A percentile compares a stretch with the other conserved stretches of the same genome.
phyloP scores from a whole-genome alignment of 2,888 invertebrate species.

The Eretmocerus hayati region DNA sequence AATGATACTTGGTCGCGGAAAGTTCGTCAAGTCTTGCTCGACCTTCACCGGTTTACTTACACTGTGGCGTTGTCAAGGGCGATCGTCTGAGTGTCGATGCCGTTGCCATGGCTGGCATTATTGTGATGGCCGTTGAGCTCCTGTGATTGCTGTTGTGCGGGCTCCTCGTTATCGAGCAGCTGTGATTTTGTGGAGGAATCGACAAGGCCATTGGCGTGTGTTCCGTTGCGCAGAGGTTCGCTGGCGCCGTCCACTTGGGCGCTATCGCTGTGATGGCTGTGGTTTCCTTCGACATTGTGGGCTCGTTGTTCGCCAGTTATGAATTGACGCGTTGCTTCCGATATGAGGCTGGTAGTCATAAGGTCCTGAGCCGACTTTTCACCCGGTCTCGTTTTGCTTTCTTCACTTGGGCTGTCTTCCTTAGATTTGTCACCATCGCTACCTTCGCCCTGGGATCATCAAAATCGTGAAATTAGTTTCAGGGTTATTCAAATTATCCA shows the following conservation, averaged over 20 bases:
- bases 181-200: constrained; percentile 29
- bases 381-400: constrained; percentile 35
- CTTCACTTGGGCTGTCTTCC: constrained; percentile 42
- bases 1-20: too few species aligned
- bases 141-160: constrained; percentile 33
- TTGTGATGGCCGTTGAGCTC: constrained; percentile 43
- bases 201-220: constrained; percentile 38
- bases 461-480: neutral
- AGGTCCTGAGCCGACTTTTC: constrained; percentile 37
- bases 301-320: constrained; percentile 37
- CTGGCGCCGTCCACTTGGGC: neutral
- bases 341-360: constrained; percentile 44
- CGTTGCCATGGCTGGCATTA: constrained; percentile 38
- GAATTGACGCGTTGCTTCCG: constrained; percentile 45
- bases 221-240: constrained; percentile 37
- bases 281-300: constrained; percentile 7
- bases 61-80: constrained; percentile 45
- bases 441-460: constrained; percentile 39
- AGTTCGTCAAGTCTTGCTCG: too few species aligned
- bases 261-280: constrained; percentile 4
- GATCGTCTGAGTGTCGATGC: constrained; percentile 43
- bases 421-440: constrained; percentile 42
- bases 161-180: constrained; percentile 35
- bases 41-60: too few species aligned
- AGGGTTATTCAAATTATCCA: neutral